A percentile compares a stretch with the other conserved stretches of the same genome.
Conservation (phyloP, 2,888 invertebrate species). For the Embidobia sp. region DNA sequence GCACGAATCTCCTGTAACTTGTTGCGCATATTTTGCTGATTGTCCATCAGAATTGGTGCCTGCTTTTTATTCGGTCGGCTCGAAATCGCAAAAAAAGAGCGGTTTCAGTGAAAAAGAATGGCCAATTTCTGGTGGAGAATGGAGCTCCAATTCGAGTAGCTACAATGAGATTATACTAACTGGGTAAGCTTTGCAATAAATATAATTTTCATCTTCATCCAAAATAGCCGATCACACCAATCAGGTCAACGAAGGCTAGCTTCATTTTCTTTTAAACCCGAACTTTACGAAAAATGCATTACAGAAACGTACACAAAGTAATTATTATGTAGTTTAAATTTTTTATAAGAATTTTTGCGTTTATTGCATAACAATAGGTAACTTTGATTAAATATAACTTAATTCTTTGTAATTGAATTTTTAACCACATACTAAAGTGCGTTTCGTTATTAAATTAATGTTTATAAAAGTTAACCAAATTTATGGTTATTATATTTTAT, state of each 20-base stretch:
- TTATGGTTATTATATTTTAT: too few relatives aligned
- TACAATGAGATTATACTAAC: constrained; percentile 99
- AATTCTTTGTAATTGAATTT: too few relatives aligned
- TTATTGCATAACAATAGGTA: too few relatives aligned
- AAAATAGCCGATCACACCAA: not conserved
- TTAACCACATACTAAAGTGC: too few relatives aligned
- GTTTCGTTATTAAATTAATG: too few relatives aligned
- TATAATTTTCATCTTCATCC: constrained; percentile 19
- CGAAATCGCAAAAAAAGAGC: constrained; percentile 86
- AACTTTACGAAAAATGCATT: too few relatives aligned
- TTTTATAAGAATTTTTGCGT: too few relatives aligned
- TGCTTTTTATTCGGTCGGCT: constrained; percentile 97
- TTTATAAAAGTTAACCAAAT: too few relatives aligned
- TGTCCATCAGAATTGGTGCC: constrained; percentile 99
- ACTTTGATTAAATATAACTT: too few relatives aligned
- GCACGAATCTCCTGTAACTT: constrained; percentile 99
- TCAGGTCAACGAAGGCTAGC: not conserved
- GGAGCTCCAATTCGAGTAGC: constrained; percentile 97
- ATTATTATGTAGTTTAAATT: too few relatives aligned
- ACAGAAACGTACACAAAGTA: too few relatives aligned
- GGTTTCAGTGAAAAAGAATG: constrained; percentile 96
- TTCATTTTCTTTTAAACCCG: too few relatives aligned
- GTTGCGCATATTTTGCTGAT: constrained; percentile 98
- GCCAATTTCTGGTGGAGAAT: constrained; percentile 98
- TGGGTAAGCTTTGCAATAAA: constrained; percentile 85